Percentiles rank a stretch among this genome's conserved stretches.
Evolutionary conservation across 2,888 invertebrate species (phyloP).

Genomic region (Sinodicranocentrus sp.): DNA sequence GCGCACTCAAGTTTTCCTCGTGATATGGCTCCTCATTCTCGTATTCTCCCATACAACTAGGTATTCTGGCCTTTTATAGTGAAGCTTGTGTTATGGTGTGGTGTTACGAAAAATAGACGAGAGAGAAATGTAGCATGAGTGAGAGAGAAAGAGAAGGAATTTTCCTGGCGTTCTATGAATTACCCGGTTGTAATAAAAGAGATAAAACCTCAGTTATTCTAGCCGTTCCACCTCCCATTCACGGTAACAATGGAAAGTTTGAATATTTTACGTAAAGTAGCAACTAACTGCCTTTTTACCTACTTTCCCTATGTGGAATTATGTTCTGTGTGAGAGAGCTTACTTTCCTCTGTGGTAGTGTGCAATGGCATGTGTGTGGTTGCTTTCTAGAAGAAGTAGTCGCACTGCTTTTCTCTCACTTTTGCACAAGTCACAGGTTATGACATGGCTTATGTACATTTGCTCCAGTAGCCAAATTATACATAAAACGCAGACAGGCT

Average conservation of each 20-base stretch:
- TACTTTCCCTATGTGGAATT: background rate
- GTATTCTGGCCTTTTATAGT: too few species aligned
- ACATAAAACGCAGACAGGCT: constrained; percentile 2
- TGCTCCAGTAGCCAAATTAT: background rate
- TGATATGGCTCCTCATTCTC: too few species aligned
- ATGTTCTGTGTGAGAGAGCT: background rate
- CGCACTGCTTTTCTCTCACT: background rate
- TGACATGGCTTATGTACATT: background rate
- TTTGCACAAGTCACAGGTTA: background rate
- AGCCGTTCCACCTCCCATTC: constrained; percentile 50
- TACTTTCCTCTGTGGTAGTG: background rate
- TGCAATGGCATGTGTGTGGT: background rate
- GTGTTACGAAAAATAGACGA: too few species aligned
- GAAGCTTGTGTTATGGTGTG: too few species aligned
- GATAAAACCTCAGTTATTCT: constrained; percentile 63
- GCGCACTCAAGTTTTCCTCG: too few species aligned
- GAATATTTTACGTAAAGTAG: constrained; percentile 34
- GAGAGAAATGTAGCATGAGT: background rate
- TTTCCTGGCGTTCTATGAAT: constrained; percentile 37
- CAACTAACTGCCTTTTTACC: constrained; percentile 19
- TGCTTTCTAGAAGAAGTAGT: background rate
- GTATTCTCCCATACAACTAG: too few species aligned
- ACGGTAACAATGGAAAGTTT: constrained; percentile 50
- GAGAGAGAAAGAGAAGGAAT: background rate
- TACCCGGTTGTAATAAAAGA: constrained; percentile 62